Conservation (phyloP, 1,140 invertebrate genomes). For the Plectrocnemia conspersa region DNA sequence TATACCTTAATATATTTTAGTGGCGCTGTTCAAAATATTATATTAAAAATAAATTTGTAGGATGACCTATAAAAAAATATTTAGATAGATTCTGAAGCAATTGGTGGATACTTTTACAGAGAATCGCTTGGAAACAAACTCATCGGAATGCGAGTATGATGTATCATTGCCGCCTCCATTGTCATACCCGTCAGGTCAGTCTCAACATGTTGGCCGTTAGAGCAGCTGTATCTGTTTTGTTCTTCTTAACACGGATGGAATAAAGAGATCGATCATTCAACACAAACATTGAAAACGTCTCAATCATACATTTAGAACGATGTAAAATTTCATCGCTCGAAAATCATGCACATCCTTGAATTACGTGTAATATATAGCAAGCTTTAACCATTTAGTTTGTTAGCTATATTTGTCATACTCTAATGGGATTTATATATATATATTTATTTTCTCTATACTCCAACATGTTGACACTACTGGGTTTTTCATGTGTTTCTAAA, state of each 20-base stretch:
- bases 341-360: too few relatives aligned
- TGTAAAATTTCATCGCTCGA: too few relatives aligned
- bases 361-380: too few relatives aligned
- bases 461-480: constrained; percentile 34
- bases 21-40: too few relatives aligned
- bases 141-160: constrained; percentile 76
- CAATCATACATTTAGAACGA: too few relatives aligned
- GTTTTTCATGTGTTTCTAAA: too few relatives aligned
- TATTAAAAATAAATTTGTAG: too few relatives aligned
- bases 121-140: constrained; percentile 61
- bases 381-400: constrained; percentile 4
- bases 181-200: constrained; percentile 74
- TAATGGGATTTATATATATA: constrained; percentile 8
- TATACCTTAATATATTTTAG: too few relatives aligned
- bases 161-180: constrained; percentile 53
- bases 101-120: constrained; percentile 51
- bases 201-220: constrained; percentile 63
- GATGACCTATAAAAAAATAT: too few relatives aligned
- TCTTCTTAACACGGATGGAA: constrained; percentile 15
- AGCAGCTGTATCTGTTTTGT: constrained; percentile 10
- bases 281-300: too few relatives aligned
- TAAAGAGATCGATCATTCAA: too few relatives aligned
- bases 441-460: constrained; percentile 17
- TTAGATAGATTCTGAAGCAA: constrained; percentile 18
- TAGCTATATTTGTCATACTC: neutral